Base-by-base conservation (phyloP, 2,797 vertebrate genomes). In the Cossypha heuglini region DNA sequence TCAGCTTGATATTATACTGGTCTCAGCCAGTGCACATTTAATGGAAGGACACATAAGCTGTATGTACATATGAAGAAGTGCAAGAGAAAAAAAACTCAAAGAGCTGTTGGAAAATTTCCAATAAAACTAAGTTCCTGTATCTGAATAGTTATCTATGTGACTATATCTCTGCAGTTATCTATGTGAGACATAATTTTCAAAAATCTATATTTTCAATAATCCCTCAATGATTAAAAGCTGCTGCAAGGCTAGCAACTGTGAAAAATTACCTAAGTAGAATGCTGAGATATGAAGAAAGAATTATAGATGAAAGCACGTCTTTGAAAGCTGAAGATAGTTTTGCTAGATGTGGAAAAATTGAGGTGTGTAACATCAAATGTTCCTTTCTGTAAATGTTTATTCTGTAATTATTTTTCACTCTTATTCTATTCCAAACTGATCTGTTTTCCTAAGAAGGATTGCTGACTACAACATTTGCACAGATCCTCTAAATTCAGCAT, bases 341-440 rank as follows among this genome's bases (percentile, higher is more conserved):
- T 82, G 15, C 10, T 58, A 51, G 5, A 45, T 54, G 4, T 33
- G 17, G 35, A 90, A 87, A 95, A 75, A 86, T 0, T 62, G 13
- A 83, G 12, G 19, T 3, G 0, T 22, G 6, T 9, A 67, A 29
- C 22, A 63, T 63, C 24, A 71, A 55, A 74, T 35, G 6, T 58
- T 91, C 22, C 18, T 62, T 92, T 87, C 43, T 68, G 22, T 63
- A 92, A 69, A 72, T 90, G 79, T 94, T 94, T 82, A 48, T 88
- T 61, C 61, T 58, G 21, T 25, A 79, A 82, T 93, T 71, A 76
- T 67, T 84, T 88, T 90, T 33, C 59, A 46, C 2, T 49, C 13
- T 46, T 87, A 51, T 78, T 84, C 43, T 81, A 20, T 61, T 71
- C 35, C 33, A 88, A 57, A 11, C 16, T 79, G 54, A 81, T 89